phyloP scores from a whole-genome alignment of 2,113 vertebrate genomes.

The Pygoscelis adeliae region DNA sequence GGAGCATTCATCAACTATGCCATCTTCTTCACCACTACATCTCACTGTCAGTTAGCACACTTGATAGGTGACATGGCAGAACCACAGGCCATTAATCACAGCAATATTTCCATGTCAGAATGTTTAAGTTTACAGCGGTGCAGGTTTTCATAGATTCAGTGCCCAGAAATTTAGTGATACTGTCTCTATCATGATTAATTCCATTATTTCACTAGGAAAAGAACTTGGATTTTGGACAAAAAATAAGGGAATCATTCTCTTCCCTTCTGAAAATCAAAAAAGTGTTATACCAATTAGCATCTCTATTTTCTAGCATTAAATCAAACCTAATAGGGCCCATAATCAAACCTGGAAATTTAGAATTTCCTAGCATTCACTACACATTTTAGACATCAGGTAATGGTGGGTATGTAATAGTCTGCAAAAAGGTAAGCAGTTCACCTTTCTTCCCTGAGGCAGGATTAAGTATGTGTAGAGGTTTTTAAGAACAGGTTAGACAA shows the following conservation, averaged over 20 bases:
- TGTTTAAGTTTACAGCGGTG: not conserved
- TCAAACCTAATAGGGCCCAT: not conserved
- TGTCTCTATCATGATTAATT: not conserved
- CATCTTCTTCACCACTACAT: not conserved
- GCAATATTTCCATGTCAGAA: not conserved
- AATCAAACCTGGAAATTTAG: not conserved
- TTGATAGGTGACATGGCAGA: constrained; percentile 17
- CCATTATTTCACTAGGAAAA: not conserved
- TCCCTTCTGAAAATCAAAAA: not conserved
- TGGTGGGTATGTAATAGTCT: not conserved
- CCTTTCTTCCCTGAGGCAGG: constrained; percentile 10
- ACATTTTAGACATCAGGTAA: not conserved
- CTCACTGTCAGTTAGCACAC: not conserved
- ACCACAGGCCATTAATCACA: not conserved
- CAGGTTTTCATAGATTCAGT: not conserved
- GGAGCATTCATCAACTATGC: not conserved
- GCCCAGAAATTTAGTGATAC: not conserved
- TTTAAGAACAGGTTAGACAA: constrained; percentile 44
- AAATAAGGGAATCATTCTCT: not conserved
- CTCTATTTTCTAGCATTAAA: not conserved
- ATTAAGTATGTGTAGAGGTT: not conserved
- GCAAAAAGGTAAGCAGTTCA: not conserved
- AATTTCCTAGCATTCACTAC: not conserved
- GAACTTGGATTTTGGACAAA: not conserved
- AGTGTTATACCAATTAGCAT: not conserved